A percentile compares a stretch with the other conserved stretches of the same genome.
Conservation (phyloP, 2,113 vertebrate species). For the cat (Felis catus) region F.catus_Fca126_mat1.0 CM031424.1:41773501-41774000, state of each 20-base stretch:
- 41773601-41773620: background rate
- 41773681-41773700: slow-evolving; percentile 10
- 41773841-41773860: slow-evolving; percentile 33
- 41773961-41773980: slow-evolving; percentile 1
- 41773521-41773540: background rate
- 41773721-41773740: slow-evolving; percentile 4
- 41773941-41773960: background rate
- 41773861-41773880: background rate
- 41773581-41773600: background rate
- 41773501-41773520: background rate
- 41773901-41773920: background rate
- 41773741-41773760: background rate
- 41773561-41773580: background rate
- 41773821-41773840: background rate
- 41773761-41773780: background rate
- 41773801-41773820: slow-evolving; percentile 31
- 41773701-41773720: slow-evolving; percentile 31
- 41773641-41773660: background rate
- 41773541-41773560: background rate
- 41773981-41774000: slow-evolving; percentile 12
- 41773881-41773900: background rate
- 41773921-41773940: background rate
- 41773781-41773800: slow-evolving; percentile 29
- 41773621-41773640: background rate
- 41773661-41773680: background rate